Evolutionary conservation across 2,797 vertebrate species (phyloP), one percentile per base, ranked within the genome.

Genomic region (Cottoperca gobio): DNA sequence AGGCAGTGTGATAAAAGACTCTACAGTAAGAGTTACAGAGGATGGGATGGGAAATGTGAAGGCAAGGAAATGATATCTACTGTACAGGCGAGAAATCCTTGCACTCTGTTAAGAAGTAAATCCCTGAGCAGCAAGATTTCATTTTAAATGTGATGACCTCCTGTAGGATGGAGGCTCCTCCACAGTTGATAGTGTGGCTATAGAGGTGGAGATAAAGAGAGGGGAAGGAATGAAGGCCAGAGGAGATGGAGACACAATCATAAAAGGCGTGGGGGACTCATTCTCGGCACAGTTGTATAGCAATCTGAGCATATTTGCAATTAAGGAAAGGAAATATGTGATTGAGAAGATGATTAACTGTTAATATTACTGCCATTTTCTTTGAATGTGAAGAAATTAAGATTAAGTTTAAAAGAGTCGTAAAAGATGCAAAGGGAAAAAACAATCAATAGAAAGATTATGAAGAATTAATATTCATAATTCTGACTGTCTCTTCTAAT

Each of bases 101-200:
- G 4, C 19, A 61, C 59, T 61, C 61, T 61, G 69, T 60, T 46
- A 39, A 76, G 67, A 78, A 66, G 62, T 75, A 82, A 82, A 84
- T 76, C 54, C 55, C 46, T 39, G 31, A 48, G 54, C 50, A 57
- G 70, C 63, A 53, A 77, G 79, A 86, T 83, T 82, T 82, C 60
- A 81, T 89, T 82, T 82, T 66, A 61, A 81, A 81, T 19, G 8
- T 54, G 54, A 81, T 77, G 74, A 69, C 61, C 69, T 73, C 43
- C 54, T 11, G 60, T 76, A 55, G 35, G 71, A 58, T 74, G 70
- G 65, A 68, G 74, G 78, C 74, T 77, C 73, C 63, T 58, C 53
- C 45, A 66, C 55, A 81, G 65, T 31, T 82, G 67, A 86, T 69
- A 78, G 62, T 13, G 76, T 81, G 78, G 28, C 83, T 70, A 82